Base-by-base conservation (phyloP, 2,113 vertebrate genomes). In the Polyodon spathula region DNA sequence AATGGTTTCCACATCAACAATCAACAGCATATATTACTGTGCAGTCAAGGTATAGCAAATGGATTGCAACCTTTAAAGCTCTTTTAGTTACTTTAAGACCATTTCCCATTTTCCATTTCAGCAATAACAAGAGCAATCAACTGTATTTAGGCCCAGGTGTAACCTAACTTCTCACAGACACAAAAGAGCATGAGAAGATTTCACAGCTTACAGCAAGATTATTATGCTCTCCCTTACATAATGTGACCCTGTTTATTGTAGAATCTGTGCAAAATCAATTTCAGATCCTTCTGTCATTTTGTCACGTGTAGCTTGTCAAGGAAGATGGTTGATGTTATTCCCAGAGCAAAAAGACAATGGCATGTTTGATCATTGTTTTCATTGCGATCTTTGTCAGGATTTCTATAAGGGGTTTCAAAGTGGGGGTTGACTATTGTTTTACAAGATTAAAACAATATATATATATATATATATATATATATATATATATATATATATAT, bases 211-310 rank as follows among this genome's bases (percentile, higher is more conserved):
- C 38, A 62, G 38, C 10, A 6, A 54, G 59, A 61, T 43, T 40
- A 58, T 70, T 70, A 68, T 65, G 62, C 65, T 42, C 56, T 60
- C 55, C 63, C 44, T 56, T 17, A 54, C 62, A 37, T 67, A 67
- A 69, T 68, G 70, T 72, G 67, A 64, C 59, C 66, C 44, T 74
- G 70, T 70, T 72, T 73, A 71, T 72, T 72, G 70, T 65, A 69
- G 60, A 63, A 58, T 71, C 63, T 63, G 66, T 65, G 61, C 56
- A 67, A 71, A 76, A 71, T 76, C 63, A 68, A 63, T 71, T 70
- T 69, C 12, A 40, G 59, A 73, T 68, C 64, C 59, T 44, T 62
- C 63, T 63, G 67, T 65, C 58, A 70, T 59, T 63, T 63, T 61
- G 62, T 60, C 58, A 66, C 60, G 53, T 27, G 14, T 41, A 65